Base-by-base conservation (phyloP, 1,140 invertebrate genomes). In the Gyrodactylus bullatarudis region DNA sequence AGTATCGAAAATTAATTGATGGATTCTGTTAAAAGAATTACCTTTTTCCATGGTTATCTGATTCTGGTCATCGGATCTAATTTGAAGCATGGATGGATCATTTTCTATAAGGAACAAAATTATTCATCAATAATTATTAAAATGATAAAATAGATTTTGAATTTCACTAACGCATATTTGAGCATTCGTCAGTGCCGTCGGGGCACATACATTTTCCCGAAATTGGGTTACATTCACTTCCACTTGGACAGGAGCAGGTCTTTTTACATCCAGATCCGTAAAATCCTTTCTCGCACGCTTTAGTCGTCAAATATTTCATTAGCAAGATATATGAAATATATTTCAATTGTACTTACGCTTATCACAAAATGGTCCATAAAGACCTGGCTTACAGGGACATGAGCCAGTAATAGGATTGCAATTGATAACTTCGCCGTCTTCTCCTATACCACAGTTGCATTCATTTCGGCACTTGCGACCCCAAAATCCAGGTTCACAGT, bases 401-500 rank as follows among this genome's bases (percentile, higher is more conserved):
- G 8, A 16, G 8, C 34, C 34, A n/a, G 8, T 54, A 16, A 54
- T n/a, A 16, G 34, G 34, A 54, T 54, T n/a, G n/a, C 34, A 54
- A n/a, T 16, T 8, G n/a, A 54, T 54, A n/a, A 54, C n/a, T 54
- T 54, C 34, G 8, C 8, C 34, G 8, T 54, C n/a, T n/a, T 54
- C 34, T 8, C n/a, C n/a, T 16, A n/a, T 54, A 16, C 34, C 34
- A 80, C 89, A 92, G 77, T 86, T 84, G 78, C 89, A 91, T 73
- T 83, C 80, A 77, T 84, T 81, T 75, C 84, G 83, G 80, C 89
- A 91, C 76, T 85, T 80, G 69, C 84, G 80, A 54, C 89, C 89
- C 80, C 85, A 91, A 76, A 78, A 84, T 69, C 88, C 88, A 73
- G 80, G 77, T 20, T 85, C 83, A 80, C 89, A 92, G 75, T 84